phyloP scores from a whole-genome alignment of 2,888 invertebrate species.

The Campoplex capitator region DNA sequence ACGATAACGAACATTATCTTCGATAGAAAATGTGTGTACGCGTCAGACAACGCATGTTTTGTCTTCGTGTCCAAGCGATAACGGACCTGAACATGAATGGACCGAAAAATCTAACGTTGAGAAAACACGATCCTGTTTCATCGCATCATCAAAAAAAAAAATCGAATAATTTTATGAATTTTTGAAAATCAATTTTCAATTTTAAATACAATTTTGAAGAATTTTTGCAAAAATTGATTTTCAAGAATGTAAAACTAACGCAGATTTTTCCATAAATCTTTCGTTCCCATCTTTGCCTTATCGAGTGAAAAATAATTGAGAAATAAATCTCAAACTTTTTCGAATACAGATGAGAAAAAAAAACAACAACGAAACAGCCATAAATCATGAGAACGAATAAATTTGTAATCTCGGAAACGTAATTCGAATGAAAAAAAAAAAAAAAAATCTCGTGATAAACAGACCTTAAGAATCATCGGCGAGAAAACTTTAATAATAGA shows the following conservation, averaged over 20 bases:
- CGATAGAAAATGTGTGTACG: not conserved
- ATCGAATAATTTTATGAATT: not conserved
- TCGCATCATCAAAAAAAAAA: not conserved
- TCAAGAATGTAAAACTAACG: not conserved
- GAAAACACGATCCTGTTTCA: not conserved
- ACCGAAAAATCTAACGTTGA: not conserved
- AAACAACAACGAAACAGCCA: not conserved
- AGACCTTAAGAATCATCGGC: slow-evolving; percentile 4
- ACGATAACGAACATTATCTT: not conserved
- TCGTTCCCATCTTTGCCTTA: too few species aligned
- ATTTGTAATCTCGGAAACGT: not conserved
- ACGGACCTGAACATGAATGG: slow-evolving; percentile 4
- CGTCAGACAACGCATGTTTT: slow-evolving; percentile 3
- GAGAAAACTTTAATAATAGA: slow-evolving; percentile 8
- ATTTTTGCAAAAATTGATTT: not conserved
- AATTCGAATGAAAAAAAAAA: not conserved
- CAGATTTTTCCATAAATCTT: too few species aligned
- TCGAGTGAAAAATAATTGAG: too few species aligned
- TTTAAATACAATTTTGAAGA: not conserved
- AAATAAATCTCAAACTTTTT: not conserved
- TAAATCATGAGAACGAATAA: not conserved
- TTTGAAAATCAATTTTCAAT: too few species aligned
- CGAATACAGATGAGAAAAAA: not conserved
- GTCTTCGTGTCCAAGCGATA: slow-evolving; percentile 31
- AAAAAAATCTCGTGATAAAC: slow-evolving; percentile 25